phyloP scores from a whole-genome alignment of 1,140 invertebrate genomes.

The Eubasilissa regina region DNA sequence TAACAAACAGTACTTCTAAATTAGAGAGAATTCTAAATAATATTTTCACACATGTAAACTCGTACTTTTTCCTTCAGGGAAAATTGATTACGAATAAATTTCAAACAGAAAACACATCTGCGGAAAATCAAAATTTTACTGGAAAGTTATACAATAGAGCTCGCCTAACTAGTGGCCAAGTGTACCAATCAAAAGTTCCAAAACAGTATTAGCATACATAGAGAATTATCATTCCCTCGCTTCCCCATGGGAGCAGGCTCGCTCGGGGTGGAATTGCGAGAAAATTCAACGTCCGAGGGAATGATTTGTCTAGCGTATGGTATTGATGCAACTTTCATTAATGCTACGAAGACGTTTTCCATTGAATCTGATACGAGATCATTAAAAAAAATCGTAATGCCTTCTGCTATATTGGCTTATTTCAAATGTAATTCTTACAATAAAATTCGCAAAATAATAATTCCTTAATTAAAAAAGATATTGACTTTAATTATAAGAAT shows the following conservation, averaged over 20 bases:
- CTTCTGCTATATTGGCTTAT: too few relatives aligned
- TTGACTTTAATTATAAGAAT: too few relatives aligned
- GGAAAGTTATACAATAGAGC: conserved; percentile 30
- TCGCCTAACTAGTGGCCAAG: conserved; percentile 40
- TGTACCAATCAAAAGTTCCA: conserved; percentile 54
- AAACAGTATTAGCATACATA: conserved; percentile 55
- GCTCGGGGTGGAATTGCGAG: neutral
- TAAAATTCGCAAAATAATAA: too few relatives aligned
- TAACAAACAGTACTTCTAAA: too few relatives aligned
- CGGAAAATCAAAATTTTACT: conserved; percentile 17
- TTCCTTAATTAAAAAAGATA: too few relatives aligned
- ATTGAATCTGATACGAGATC: too few relatives aligned
- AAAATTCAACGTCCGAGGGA: neutral
- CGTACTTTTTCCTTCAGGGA: neutral
- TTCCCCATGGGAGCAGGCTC: neutral
- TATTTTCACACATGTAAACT: neutral
- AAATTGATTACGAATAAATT: neutral
- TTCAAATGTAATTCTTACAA: too few relatives aligned
- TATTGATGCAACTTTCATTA: too few relatives aligned
- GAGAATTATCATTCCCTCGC: conserved; percentile 43
- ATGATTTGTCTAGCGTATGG: too few relatives aligned
- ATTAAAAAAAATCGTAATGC: too few relatives aligned
- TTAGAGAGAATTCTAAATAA: neutral
- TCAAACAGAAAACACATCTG: neutral
- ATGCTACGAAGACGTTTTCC: too few relatives aligned